Conservation (phyloP, 2,888 invertebrate genomes). For the Caenorhabditis japonica region DNA sequence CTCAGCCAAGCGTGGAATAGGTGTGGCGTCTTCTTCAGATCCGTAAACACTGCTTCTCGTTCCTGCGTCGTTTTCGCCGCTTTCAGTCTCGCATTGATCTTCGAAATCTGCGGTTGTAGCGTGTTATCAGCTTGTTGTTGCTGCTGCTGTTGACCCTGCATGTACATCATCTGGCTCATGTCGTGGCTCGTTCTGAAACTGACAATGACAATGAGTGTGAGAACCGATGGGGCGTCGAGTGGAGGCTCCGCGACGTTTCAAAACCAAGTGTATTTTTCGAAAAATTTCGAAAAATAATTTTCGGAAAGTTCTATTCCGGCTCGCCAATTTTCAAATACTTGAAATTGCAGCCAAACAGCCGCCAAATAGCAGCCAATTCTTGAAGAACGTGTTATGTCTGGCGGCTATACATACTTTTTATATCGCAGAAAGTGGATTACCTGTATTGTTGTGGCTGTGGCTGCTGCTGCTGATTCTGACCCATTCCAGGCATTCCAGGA, state of each 20-base stretch:
- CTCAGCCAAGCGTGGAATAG: conserved; percentile 93
- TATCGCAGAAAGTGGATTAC: too few relatives aligned
- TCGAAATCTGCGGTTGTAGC: conserved; percentile 76
- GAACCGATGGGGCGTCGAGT: not conserved
- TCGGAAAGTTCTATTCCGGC: too few relatives aligned
- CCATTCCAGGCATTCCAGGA: conserved; percentile 37
- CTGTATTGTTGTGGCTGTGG: too few relatives aligned
- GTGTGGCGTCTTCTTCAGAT: conserved; percentile 92
- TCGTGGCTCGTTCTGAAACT: conserved; percentile 15
- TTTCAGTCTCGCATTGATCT: conserved; percentile 90
- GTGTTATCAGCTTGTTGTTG: conserved; percentile 4
- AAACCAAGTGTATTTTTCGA: too few relatives aligned
- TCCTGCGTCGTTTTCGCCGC: conserved; percentile 92
- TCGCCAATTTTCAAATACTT: not conserved
- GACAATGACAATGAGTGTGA: not conserved
- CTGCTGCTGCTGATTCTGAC: not conserved
- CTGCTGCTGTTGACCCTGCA: conserved; percentile 20
- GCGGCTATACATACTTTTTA: too few relatives aligned
- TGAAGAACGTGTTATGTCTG: too few relatives aligned
- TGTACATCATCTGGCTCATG: conserved; percentile 23
- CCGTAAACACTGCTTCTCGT: conserved; percentile 84
- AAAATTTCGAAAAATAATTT: not conserved
- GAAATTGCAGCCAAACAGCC: too few relatives aligned
- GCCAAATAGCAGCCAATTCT: too few relatives aligned
- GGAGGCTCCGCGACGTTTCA: too few relatives aligned